A percentile compares a stretch with the other conserved stretches of the same genome.
Evolutionary conservation across 2,113 vertebrate genomes (phyloP).

Genomic region (Tenebrosternarchus preto): DNA sequence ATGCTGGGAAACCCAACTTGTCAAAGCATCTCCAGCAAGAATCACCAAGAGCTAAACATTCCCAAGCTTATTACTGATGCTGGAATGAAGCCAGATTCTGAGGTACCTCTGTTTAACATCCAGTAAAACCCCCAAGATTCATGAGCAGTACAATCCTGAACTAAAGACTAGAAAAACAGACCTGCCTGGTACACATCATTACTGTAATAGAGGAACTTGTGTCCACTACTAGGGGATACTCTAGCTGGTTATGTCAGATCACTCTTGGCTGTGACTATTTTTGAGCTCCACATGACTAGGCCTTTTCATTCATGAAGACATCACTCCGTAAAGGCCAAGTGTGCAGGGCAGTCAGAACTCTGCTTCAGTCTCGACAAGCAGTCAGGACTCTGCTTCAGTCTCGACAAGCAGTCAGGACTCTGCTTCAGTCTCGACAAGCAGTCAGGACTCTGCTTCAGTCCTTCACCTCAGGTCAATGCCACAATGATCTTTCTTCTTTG

Average conservation of each 20-base stretch:
- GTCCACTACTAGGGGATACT: constrained; percentile 17
- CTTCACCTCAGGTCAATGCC: not conserved
- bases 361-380: constrained; percentile 25
- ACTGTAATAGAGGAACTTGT: not conserved
- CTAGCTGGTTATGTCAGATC: constrained; percentile 5
- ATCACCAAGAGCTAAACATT: constrained; percentile 55
- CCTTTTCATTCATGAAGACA: constrained; percentile 62
- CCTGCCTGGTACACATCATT: not conserved
- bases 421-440: constrained; percentile 22
- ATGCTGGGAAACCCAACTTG: constrained; percentile 33
- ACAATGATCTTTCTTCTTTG: not conserved
- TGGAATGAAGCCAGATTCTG: constrained; percentile 51
- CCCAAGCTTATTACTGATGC: constrained; percentile 52
- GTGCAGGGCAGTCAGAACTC: no score
- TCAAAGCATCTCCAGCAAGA: constrained; percentile 36
- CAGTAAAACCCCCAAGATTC: constrained; percentile 21
- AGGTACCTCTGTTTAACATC: constrained; percentile 39
- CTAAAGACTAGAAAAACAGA: not conserved
- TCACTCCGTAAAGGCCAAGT: constrained; percentile 26
- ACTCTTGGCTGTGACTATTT: constrained; percentile 59
- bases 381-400: no score
- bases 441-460: constrained; percentile 10
- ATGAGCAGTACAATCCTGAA: constrained; percentile 25
- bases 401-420: constrained; percentile 10
- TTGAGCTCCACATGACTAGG: constrained; percentile 56